Base-by-base conservation (phyloP, 1,140 invertebrate genomes). In the Carposina sasakii region DNA sequence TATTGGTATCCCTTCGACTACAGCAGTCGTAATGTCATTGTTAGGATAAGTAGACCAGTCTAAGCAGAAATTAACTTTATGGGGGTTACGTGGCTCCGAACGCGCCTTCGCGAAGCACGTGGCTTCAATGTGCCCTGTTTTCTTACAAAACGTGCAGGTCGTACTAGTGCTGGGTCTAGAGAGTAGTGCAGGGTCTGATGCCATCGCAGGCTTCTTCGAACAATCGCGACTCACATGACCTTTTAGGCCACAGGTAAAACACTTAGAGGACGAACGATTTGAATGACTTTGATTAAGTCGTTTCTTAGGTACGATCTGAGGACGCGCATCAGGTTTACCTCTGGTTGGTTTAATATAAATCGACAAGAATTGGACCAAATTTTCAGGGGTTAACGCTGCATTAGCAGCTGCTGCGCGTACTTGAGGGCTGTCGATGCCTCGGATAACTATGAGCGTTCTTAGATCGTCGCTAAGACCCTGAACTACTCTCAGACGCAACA, bases 361-460 rank as follows among this genome's bases (percentile, higher is more conserved):
- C 21, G 48, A 50, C 5, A 50, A 22, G 34, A 50, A 50, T 16
- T 23, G 13, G 8, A 50, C 48, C 19, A 50, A 34, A 20, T 24
- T 28, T 34, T 41, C 48, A 6, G 39, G n/a, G n/a, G 48, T 13
- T 28, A 28, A 13, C 28, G 23, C 13, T 12, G 48, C 48, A 22
- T 50, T 50, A 20, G 40, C 37, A n/a, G 48, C 40, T 10, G 48
- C 30, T 12, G 48, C 48, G 12, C 48, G 24, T 28, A 50, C 23
- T 42, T 34, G 48, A 13, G 48, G 37, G 30, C 36, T 42, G 16
- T 41, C 39, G 17, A 50, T 50, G 17, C 48, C 48, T 2, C 48
- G 48, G 21, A 50, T 43, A 30, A 43, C 48, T 10, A 50, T 50
- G 22, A 42, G 40, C 6, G 39, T 41, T n/a, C 20, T 23, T n/a